Evolutionary conservation across 2,888 invertebrate species (phyloP), one percentile per base, ranked within the genome.

Genomic region (Drosophila robusta): DNA sequence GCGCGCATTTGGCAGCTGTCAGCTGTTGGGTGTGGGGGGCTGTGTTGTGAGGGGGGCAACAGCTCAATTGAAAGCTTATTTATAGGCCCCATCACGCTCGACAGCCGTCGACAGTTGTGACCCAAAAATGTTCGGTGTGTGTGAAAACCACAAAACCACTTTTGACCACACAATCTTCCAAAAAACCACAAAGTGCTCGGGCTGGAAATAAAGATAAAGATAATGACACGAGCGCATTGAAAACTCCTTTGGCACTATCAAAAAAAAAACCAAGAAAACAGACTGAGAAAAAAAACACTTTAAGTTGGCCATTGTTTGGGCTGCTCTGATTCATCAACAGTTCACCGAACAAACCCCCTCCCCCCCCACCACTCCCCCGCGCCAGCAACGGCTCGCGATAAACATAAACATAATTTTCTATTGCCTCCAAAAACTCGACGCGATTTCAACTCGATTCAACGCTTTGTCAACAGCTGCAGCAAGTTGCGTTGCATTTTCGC

Each of bases 31-130:
- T 1, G 54, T 0, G 7, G 9, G 29, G 26, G 26, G 26, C 7
- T 26, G 26, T 26, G 26, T 26, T 26, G 1, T 26, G 26, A 26
- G 12, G 8, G 29, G 16, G 5, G 26, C 41, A 57, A 79, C 83
- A 65, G 78, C 87, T 81, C 83, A 86, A 81, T 81, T 81, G 87
- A 83, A 63, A 79, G 63, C 70, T 75, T 84, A 87, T 78, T 84
- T 85, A 85, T 85, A 68, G 74, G 63, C 52, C 58, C 47, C 68
- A 60, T 68, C 57, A 52, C 52, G 32, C 46, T 24, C 42, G 77
- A 72, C 77, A 75, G 57, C 46, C 73, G 75, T 63, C 73, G 68
- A 72, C 77, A 75, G 75, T 77, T 75, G 73, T 75, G 77, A 75
- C 75, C 75, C 68, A 76, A 76, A 72, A 76, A 57, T 41, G 22